Conservation (phyloP, 2,888 invertebrate species). For the Cheilosia impressa region DNA sequence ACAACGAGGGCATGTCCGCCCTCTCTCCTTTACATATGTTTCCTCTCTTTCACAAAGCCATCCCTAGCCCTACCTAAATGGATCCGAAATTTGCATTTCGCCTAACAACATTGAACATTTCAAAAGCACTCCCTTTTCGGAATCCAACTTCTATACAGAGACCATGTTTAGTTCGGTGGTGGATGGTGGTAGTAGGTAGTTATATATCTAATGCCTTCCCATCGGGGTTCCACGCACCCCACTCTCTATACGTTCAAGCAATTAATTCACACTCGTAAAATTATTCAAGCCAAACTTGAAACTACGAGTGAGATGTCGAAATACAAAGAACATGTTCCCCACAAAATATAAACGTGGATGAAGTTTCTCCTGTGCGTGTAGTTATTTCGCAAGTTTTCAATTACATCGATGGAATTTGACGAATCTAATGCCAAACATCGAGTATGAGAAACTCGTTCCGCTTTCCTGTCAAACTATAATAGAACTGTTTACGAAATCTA, state of each 20-base stretch:
- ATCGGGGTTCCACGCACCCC: background rate
- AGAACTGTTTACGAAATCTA: slow-evolving; percentile 27
- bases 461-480: slow-evolving; percentile 28
- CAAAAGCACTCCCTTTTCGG: background rate
- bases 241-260: slow-evolving; percentile 15
- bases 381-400: slow-evolving; percentile 66
- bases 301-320: slow-evolving; percentile 29
- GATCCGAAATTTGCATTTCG: slow-evolving; percentile 42
- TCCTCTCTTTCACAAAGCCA: background rate
- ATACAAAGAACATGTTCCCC: slow-evolving; percentile 18
- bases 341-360: slow-evolving; percentile 6
- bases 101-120: slow-evolving; percentile 1
- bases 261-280: slow-evolving; percentile 62
- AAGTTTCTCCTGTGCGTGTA: slow-evolving; percentile 57
- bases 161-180: background rate
- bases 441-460: background rate
- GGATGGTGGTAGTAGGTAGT: too few species aligned
- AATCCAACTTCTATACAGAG: background rate
- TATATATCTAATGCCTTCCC: background rate
- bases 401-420: slow-evolving; percentile 66
- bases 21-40: background rate
- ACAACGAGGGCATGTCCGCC: slow-evolving; percentile 25
- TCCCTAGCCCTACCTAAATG: background rate
- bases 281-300: slow-evolving; percentile 36
- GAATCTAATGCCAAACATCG: slow-evolving; percentile 27